Base-by-base conservation (phyloP, 2,888 invertebrate genomes). In the Volucella inanis region DNA sequence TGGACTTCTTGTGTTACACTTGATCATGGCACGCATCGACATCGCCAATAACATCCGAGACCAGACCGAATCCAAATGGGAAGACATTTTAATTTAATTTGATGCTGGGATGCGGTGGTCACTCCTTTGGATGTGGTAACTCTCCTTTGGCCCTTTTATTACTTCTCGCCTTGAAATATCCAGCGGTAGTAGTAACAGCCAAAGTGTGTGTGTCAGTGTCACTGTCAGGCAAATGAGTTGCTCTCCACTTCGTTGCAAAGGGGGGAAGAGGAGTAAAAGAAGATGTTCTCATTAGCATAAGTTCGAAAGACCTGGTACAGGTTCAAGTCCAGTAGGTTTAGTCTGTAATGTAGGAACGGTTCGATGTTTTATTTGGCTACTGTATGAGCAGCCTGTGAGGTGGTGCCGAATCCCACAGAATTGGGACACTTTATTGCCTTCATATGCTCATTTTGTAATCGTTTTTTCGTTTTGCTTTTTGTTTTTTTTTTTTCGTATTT, bases 1-100 rank as follows among this genome's bases (percentile, higher is more conserved):
- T 85, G 85, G 85, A 85, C 85, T 85, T 85, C 85, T 85, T 85
- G 85, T 85, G 85, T 85, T 85, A 85, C 85, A 85, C 85, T 85
- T 85, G 85, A 85, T 81, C 85, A 85, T 85, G 85, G 85, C 85
- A 85, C 85, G 85, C 85, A 85, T 85, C 85, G 81, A 85, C 85
- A 85, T 85, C 68, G 77, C 85, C 85, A 85, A 85, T 85, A 85
- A 85, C 85, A 85, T 81, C 76, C 67, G 38, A 62, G 74, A 39
- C 59, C 65, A 12, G 55, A 14, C 52, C 50, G 62, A 71, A 71
- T 31, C 31, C 31, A 31, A 31, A 31, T 31, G 71, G 81, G 57
- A 81, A 85, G 85, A 85, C 85, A 85, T 81, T 85, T 85, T 85
- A 85, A 85, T 85, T 85, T 85, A 85, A 85, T 85, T 85, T 81